A percentile compares a stretch with the other conserved stretches of the same genome.
Evolutionary conservation across 2,888 invertebrate genomes (phyloP).

Genomic region (Formica aserva): DNA sequence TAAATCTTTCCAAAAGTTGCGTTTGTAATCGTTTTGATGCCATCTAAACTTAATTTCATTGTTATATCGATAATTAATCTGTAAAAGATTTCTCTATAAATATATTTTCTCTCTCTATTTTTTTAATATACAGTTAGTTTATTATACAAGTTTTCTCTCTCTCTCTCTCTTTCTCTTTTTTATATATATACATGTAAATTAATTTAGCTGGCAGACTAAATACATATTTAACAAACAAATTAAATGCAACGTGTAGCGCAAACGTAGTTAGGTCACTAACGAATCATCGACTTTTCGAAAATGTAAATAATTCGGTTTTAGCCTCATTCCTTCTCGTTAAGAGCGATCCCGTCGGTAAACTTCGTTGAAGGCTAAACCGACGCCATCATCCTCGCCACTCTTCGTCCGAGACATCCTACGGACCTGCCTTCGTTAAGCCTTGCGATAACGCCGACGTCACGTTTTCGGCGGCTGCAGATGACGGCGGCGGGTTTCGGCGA

Average conservation of each 20-base stretch:
- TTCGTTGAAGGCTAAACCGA: neutral
- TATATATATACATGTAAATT: neutral
- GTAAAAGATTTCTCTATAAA: neutral
- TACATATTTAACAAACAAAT: neutral
- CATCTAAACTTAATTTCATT: neutral
- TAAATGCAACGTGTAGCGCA: too few relatives aligned
- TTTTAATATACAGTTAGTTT: neutral
- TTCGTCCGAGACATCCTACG: slow-evolving; percentile 16
- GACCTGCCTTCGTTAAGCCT: slow-evolving; percentile 45
- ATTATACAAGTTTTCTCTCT: neutral
- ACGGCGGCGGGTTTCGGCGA: slow-evolving; percentile 34
- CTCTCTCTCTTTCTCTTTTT: too few relatives aligned
- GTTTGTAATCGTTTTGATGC: neutral
- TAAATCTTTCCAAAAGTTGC: neutral
- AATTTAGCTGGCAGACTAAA: neutral
- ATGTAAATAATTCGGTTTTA: slow-evolving; percentile 1
- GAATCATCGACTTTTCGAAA: neutral
- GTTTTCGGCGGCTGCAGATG: slow-evolving; percentile 43
- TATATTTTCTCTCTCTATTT: neutral
- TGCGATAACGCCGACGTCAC: slow-evolving; percentile 50
- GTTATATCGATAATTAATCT: too few relatives aligned
- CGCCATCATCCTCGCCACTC: neutral
- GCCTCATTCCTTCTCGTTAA: neutral
- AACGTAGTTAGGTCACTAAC: neutral
- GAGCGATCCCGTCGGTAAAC: slow-evolving; percentile 5